Evolutionary conservation across 2,888 invertebrate genomes (phyloP).

Genomic region (Polydrusus cervinus): DNA sequence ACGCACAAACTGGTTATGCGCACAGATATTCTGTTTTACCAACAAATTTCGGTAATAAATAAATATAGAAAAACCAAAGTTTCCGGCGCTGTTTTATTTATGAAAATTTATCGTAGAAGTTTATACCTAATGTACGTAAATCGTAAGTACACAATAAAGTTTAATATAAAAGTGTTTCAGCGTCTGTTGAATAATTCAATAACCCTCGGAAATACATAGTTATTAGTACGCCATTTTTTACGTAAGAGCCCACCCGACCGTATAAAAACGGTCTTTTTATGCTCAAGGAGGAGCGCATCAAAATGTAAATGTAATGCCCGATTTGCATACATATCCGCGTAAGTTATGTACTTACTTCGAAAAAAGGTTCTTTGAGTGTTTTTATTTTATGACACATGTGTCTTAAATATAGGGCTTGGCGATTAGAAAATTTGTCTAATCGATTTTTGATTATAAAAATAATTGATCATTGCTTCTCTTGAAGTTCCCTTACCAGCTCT

Average conservation of each 20-base stretch:
- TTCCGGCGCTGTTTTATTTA: too few relatives aligned
- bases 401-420: neutral
- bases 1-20: too few relatives aligned
- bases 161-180: slow-evolving; percentile 17
- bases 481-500: too few relatives aligned
- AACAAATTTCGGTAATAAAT: too few relatives aligned
- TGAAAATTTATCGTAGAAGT: too few relatives aligned
- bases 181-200: slow-evolving; percentile 11
- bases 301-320: slow-evolving; percentile 9
- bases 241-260: slow-evolving; percentile 3
- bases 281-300: slow-evolving; percentile 10
- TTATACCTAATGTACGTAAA: too few relatives aligned
- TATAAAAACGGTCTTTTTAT: slow-evolving; percentile 21
- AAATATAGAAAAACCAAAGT: too few relatives aligned
- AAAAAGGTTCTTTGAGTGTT: neutral
- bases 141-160: neutral
- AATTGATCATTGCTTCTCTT: too few relatives aligned
- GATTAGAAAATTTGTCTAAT: too few relatives aligned
- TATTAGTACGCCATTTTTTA: slow-evolving; percentile 23
- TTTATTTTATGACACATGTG: slow-evolving; percentile 17
- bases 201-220: slow-evolving; percentile 17
- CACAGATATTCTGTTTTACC: too few relatives aligned
- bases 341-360: slow-evolving; percentile 2
- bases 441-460: too few relatives aligned
- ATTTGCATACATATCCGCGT: slow-evolving; percentile 18